Percentiles rank a stretch among this genome's conserved stretches.
These are phyloP conservation scores for Bombus breviceps DNA, from an alignment of 1,140 invertebrate species.

Conservation along the genomic window DNA sequence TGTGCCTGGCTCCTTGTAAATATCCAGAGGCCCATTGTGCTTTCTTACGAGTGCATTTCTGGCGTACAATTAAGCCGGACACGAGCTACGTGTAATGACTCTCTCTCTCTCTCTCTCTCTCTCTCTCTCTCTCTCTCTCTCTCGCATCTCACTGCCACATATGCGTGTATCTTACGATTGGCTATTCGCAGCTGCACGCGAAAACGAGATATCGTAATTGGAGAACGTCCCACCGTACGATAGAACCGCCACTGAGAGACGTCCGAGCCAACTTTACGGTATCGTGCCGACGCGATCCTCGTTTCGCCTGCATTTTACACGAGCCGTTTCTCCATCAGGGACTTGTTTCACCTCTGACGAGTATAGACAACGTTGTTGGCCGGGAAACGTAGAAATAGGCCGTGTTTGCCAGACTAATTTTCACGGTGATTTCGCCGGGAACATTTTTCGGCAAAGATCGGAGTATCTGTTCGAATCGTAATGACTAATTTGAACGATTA, in stretches of 20 bases:
- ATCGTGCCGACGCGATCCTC: neutral
- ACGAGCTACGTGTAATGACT: slow-evolving; percentile 45
- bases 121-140: neutral
- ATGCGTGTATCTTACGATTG: slow-evolving; percentile 43
- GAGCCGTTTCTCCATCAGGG: neutral
- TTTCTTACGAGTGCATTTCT: slow-evolving; percentile 47
- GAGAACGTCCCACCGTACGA: slow-evolving; percentile 50
- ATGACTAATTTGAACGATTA: slow-evolving; percentile 1
- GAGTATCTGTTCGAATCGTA: neutral
- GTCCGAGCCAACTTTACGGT: slow-evolving; percentile 18
- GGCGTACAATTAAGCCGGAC: slow-evolving; percentile 54
- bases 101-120: neutral
- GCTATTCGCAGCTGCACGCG: slow-evolving; percentile 50
- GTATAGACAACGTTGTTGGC: neutral
- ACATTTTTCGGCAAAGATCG: neutral
- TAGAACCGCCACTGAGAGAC: slow-evolving; percentile 29
- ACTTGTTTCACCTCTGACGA: neutral
- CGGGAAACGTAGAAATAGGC: neutral
- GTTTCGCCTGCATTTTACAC: neutral
- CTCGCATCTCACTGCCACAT: neutral
- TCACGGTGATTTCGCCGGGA: neutral
- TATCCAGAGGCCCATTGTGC: slow-evolving; percentile 51
- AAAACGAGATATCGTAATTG: slow-evolving; percentile 67
- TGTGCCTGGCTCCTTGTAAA: slow-evolving; percentile 50
- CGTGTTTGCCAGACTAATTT: neutral